Base-by-base conservation (phyloP, 2,113 vertebrate species). In the Fregata magnificens region DNA sequence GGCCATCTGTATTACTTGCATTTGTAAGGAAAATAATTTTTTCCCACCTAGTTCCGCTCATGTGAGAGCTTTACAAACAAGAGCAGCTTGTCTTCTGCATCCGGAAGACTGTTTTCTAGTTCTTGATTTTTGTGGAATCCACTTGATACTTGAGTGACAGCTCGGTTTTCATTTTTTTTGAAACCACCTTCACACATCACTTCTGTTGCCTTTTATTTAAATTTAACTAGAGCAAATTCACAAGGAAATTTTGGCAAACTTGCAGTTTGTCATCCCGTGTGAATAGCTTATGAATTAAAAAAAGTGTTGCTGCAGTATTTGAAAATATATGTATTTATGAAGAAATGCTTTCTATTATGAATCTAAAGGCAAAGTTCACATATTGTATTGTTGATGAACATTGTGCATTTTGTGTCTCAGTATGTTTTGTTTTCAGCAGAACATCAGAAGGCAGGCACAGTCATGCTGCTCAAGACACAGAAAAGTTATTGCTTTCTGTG, bases 131-230 rank as follows among this genome's bases (percentile, higher is more conserved):
- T 59, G 16, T 61, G 36, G 36, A 72, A 63, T 79, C 13, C 10
- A 25, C 9, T 5, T 82, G 38, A 47, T 59, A 5, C 22, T 44
- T 38, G 32, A 52, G 9, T 44, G 28, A 49, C 29, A 55, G 16
- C 32, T 82, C 4, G 0, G 4, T 58, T 69, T 61, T 74, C 2
- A 26, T 16, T 67, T 85, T 34, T 44, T 82, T 1, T 71, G 24
- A 62, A 53, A 13, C 12, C 2, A 18, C 9, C 1, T 47, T 67
- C 34, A 62, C 24, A 10, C 22, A 25, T 93, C 1, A 0, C 1
- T 79, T 88, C 10, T 56, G 4, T 82, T 87, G n/a, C 7, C 4
- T 70, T 88, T 40, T 65, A 32, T 63, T 82, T 70, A 56, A 44
- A 25, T 66, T n/a, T 58, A 71, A 58, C 58, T 62, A 58, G 36